Conservation (phyloP, 2,113 vertebrate genomes). For the Polypterus bichir region DNA sequence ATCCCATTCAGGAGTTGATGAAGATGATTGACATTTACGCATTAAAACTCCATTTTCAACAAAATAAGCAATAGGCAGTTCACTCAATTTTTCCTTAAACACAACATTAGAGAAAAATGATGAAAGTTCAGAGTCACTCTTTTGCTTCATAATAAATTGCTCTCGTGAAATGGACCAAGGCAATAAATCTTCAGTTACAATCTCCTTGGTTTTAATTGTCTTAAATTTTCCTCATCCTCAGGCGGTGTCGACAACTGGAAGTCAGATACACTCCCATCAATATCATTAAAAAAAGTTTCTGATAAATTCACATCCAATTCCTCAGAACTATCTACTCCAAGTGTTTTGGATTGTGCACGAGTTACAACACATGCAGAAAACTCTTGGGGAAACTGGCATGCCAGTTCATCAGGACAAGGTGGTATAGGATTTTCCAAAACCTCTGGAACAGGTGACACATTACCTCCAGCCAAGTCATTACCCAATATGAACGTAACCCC, state of each 20-base stretch:
- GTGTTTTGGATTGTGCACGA: background rate
- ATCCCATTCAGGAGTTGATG: background rate
- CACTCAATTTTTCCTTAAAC: background rate
- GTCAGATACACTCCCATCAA: too few species aligned
- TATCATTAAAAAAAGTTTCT: too few species aligned
- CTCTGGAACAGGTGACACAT: background rate
- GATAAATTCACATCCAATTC: too few species aligned
- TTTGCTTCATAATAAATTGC: background rate
- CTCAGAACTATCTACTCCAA: too few species aligned
- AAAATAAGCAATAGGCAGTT: background rate
- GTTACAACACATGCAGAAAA: slow-evolving; percentile 12
- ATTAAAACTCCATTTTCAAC: slow-evolving; percentile 9
- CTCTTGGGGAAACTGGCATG: background rate
- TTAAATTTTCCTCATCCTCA: too few species aligned
- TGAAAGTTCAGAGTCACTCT: background rate
- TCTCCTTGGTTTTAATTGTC: too few species aligned
- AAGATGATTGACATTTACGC: slow-evolving; percentile 2
- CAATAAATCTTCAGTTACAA: too few species aligned
- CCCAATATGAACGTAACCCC: slow-evolving; percentile 13
- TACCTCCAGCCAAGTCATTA: slow-evolving; percentile 8
- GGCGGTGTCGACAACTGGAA: too few species aligned
- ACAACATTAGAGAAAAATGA: too few species aligned
- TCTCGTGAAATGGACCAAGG: background rate
- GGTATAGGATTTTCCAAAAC: background rate
- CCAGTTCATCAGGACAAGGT: background rate